These are phyloP conservation scores for Ethmia dodecea DNA, from an alignment of 2,888 invertebrate genomes.

Conservation along the genomic window DNA sequence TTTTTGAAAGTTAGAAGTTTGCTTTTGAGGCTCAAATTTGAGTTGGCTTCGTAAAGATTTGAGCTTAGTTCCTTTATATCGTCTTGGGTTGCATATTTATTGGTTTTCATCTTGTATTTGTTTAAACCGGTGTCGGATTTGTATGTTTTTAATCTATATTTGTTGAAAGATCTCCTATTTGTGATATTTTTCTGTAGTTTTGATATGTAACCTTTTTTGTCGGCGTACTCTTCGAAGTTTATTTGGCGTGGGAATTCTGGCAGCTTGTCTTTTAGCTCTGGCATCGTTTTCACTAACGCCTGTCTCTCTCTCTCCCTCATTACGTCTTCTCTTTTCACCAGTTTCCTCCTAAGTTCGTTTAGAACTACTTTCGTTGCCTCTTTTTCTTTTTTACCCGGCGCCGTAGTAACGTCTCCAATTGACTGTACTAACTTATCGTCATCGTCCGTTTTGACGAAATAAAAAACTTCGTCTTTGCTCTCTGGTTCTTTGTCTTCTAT, in stretches of 20 bases:
- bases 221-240: constrained; percentile 38
- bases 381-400: constrained; percentile 57
- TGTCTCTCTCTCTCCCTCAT: constrained; percentile 70
- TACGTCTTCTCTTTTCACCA: constrained; percentile 64
- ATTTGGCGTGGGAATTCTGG: constrained; percentile 71
- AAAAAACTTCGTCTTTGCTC: constrained; percentile 66
- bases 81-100: constrained; percentile 32
- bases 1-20: constrained; percentile 33
- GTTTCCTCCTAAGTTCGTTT: constrained; percentile 56
- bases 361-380: constrained; percentile 58
- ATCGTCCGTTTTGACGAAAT: constrained; percentile 61
- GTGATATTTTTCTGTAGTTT: constrained; percentile 33
- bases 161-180: constrained; percentile 27
- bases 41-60: constrained; percentile 36
- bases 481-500: constrained; percentile 56
- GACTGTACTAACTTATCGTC: constrained; percentile 31
- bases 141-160: constrained; percentile 26
- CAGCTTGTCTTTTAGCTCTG: constrained; percentile 43
- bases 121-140: constrained; percentile 14
- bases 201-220: constrained; percentile 45
- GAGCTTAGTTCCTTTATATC: constrained; percentile 29
- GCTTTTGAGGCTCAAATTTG: constrained; percentile 35
- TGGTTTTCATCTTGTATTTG: constrained; percentile 30
- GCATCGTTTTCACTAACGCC: constrained; percentile 68
- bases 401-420: constrained; percentile 47